A percentile compares a stretch with the other conserved stretches of the same genome.
phyloP scores from a whole-genome alignment of 1,140 invertebrate genomes.

The Ditylenchus dipsaci region DNA sequence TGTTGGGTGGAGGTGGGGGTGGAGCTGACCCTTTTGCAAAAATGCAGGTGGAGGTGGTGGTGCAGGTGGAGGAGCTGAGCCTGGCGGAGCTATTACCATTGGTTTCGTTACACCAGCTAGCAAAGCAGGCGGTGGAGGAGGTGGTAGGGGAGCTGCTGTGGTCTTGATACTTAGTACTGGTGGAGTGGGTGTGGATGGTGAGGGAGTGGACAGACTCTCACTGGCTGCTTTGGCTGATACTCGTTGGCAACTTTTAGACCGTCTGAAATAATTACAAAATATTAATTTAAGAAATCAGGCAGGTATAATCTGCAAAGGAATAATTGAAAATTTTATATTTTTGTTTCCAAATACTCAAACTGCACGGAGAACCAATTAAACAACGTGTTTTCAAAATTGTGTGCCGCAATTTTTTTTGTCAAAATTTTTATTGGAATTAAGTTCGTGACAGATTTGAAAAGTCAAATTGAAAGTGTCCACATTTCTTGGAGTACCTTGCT shows the following conservation, averaged over 20 bases:
- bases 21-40: not conserved
- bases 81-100: not conserved
- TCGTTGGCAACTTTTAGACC: conserved; percentile 25
- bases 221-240: not conserved
- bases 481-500: too few species aligned
- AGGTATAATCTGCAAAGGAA: too few species aligned
- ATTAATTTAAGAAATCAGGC: too few species aligned
- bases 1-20: conserved; percentile 8
- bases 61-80: conserved; percentile 14
- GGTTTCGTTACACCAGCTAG: conserved; percentile 14
- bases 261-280: too few species aligned
- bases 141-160: not conserved
- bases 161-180: not conserved
- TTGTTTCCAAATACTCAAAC: too few species aligned
- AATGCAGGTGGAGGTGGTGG: conserved; percentile 25
- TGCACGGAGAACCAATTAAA: too few species aligned
- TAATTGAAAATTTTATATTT: too few species aligned
- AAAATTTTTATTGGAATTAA: too few species aligned
- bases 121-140: conserved; percentile 13
- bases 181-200: not conserved
- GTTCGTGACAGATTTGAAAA: too few species aligned
- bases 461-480: too few species aligned
- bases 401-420: too few species aligned
- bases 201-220: not conserved
- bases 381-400: too few species aligned